phyloP scores from a whole-genome alignment of 2,113 vertebrate genomes.

The Chaenogobius annularis region DNA sequence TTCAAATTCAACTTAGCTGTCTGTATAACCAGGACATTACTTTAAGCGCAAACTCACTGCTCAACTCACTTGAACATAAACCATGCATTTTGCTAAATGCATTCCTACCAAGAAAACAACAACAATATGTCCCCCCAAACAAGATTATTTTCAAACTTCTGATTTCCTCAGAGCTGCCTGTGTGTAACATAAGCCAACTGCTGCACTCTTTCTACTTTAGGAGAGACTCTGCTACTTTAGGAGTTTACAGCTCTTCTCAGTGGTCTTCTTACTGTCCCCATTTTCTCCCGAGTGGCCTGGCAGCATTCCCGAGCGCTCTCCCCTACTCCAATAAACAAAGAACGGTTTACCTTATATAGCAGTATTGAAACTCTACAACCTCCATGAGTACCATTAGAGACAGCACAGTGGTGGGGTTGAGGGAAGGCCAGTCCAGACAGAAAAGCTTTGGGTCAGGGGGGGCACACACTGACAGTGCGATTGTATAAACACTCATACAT shows the following conservation, averaged over 20 bases:
- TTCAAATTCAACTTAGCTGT: slow-evolving; percentile 13
- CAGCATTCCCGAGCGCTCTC: slow-evolving; percentile 61
- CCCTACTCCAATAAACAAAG: slow-evolving; percentile 74
- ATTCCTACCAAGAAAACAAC: not conserved
- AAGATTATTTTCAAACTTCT: slow-evolving; percentile 62
- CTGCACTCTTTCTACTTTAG: slow-evolving; percentile 23
- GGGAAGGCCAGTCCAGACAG: slow-evolving; percentile 26
- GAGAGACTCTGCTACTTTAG: slow-evolving; percentile 11
- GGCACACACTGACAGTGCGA: slow-evolving; percentile 21
- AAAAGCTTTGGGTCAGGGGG: slow-evolving; percentile 45
- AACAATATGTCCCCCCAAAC: slow-evolving; percentile 36
- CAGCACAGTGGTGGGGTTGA: slow-evolving; percentile 18
- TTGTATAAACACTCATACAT: slow-evolving; percentile 61
- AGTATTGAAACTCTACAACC: slow-evolving; percentile 48
- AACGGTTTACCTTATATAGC: slow-evolving; percentile 76
- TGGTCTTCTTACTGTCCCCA: slow-evolving; percentile 53
- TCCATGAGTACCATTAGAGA: slow-evolving; percentile 45
- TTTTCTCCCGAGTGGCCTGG: slow-evolving; percentile 58
- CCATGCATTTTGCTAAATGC: not conserved
- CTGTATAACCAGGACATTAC: slow-evolving; percentile 17
- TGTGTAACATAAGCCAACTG: slow-evolving; percentile 65
- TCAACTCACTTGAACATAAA: not conserved
- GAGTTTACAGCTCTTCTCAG: slow-evolving; percentile 54
- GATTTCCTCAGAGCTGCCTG: slow-evolving; percentile 55
- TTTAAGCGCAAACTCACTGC: not conserved